Percentiles rank a stretch among this genome's conserved stretches.
These are phyloP conservation scores for Dendropsophus ebraccatus DNA, from an alignment of 2,113 vertebrate species.

Conservation along the genomic window DNA sequence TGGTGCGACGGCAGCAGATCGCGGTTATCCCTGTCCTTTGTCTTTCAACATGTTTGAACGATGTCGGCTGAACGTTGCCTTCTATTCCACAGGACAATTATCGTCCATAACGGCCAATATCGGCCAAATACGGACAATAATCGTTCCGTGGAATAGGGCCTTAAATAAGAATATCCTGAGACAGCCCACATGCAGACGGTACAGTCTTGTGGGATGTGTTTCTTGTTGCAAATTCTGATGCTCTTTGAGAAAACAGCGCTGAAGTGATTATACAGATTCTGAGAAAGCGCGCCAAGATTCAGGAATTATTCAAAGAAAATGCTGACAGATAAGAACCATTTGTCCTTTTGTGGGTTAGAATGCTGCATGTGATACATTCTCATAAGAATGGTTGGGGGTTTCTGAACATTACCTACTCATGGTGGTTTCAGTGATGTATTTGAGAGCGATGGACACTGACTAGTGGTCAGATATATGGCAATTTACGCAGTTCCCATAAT, in stretches of 20 bases:
- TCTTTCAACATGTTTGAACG: too few relatives aligned
- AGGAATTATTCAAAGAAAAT: conserved; percentile 16
- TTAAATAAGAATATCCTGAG: too few relatives aligned
- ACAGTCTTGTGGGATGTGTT: not conserved
- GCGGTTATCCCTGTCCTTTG: too few relatives aligned
- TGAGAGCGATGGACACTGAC: not conserved
- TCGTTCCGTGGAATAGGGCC: too few relatives aligned
- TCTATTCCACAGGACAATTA: too few relatives aligned
- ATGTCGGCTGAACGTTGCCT: too few relatives aligned
- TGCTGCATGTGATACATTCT: not conserved
- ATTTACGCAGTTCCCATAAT: not conserved
- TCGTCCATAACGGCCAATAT: too few relatives aligned
- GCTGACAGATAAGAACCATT: conserved; percentile 44
- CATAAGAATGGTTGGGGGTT: not conserved
- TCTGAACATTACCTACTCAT: not conserved
- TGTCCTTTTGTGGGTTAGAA: conserved; percentile 14
- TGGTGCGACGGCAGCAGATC: too few relatives aligned
- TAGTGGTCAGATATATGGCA: not conserved
- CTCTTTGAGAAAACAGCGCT: not conserved
- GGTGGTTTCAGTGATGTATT: not conserved
- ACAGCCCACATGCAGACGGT: not conserved
- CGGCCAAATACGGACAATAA: too few relatives aligned
- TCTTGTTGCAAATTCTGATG: not conserved
- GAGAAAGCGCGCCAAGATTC: not conserved
- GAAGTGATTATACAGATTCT: conserved; percentile 14